These are phyloP conservation scores for Drosophila melanosoma DNA, from an alignment of 2,888 invertebrate species.

Conservation along the genomic window DNA sequence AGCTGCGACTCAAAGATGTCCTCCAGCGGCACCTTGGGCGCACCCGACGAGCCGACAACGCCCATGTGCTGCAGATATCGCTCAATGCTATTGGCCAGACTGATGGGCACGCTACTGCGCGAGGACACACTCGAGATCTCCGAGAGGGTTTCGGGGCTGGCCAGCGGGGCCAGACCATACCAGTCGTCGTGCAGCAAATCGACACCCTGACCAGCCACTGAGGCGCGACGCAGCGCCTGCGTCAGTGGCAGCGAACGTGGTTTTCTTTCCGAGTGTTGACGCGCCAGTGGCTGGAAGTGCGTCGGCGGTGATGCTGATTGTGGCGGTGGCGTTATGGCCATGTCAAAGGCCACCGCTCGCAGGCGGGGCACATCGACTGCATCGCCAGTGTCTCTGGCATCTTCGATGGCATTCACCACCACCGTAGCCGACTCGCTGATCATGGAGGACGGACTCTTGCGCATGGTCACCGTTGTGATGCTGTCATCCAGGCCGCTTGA, in stretches of 20 bases:
- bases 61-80: slow-evolving; percentile 82
- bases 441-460: slow-evolving; percentile 81
- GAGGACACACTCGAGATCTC: slow-evolving; percentile 92
- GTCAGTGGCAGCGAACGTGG: slow-evolving; percentile 73
- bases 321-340: slow-evolving; percentile 60
- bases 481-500: slow-evolving; percentile 84
- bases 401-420: slow-evolving; percentile 56
- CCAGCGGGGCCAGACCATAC: slow-evolving; percentile 91
- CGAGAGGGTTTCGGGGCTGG: slow-evolving; percentile 93
- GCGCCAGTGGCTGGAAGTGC: slow-evolving; percentile 48
- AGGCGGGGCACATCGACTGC: slow-evolving; percentile 47
- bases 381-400: slow-evolving; percentile 13
- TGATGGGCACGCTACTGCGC: slow-evolving; percentile 87
- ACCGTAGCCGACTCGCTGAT: slow-evolving; percentile 83
- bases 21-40: slow-evolving; percentile 78
- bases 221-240: slow-evolving; percentile 80
- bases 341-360: slow-evolving; percentile 84
- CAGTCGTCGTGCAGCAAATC: slow-evolving; percentile 88
- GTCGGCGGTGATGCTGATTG: slow-evolving; percentile 14
- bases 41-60: slow-evolving; percentile 51
- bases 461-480: slow-evolving; percentile 75
- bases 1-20: slow-evolving; percentile 85
- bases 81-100: slow-evolving; percentile 84
- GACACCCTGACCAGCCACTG: slow-evolving; percentile 74
- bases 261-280: slow-evolving; percentile 82